Evolutionary conservation across 2,888 invertebrate genomes (phyloP).

Genomic region (Cantharis rustica): DNA sequence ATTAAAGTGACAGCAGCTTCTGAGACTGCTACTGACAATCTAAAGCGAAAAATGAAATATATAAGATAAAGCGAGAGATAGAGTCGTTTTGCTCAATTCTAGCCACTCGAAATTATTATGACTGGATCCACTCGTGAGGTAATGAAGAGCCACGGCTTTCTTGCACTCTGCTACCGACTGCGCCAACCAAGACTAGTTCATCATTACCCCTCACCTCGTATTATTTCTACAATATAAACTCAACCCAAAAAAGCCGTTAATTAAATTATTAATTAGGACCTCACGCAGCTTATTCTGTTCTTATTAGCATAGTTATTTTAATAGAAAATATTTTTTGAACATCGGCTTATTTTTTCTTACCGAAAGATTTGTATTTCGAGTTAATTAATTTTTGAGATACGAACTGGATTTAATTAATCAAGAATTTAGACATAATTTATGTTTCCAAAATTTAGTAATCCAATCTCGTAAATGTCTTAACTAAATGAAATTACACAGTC

Average conservation of each 20-base stretch:
- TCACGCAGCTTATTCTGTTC: constrained; percentile 11
- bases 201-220: constrained; percentile 26
- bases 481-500: not conserved
- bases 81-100: constrained; percentile 39
- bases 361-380: not conserved
- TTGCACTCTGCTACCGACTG: constrained; percentile 32
- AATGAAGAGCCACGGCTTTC: constrained; percentile 41
- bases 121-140: constrained; percentile 41
- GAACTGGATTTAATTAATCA: not conserved
- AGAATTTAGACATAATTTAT: not conserved
- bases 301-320: constrained; percentile 20
- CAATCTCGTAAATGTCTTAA: not conserved
- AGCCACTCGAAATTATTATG: constrained; percentile 43
- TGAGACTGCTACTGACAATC: constrained; percentile 33
- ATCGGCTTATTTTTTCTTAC: not conserved
- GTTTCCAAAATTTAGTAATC: not conserved
- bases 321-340: constrained; percentile 5
- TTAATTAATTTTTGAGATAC: not conserved
- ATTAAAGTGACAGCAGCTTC: constrained; percentile 37
- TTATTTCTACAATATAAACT: constrained; percentile 15
- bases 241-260: constrained; percentile 29
- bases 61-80: constrained; percentile 39
- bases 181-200: constrained; percentile 27
- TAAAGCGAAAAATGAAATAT: constrained; percentile 26
- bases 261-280: constrained; percentile 34